A percentile compares a stretch with the other conserved stretches of the same genome.
These are phyloP conservation scores for Pterocles burchelli DNA, from an alignment of 2,113 vertebrate genomes.

Conservation along the genomic window DNA sequence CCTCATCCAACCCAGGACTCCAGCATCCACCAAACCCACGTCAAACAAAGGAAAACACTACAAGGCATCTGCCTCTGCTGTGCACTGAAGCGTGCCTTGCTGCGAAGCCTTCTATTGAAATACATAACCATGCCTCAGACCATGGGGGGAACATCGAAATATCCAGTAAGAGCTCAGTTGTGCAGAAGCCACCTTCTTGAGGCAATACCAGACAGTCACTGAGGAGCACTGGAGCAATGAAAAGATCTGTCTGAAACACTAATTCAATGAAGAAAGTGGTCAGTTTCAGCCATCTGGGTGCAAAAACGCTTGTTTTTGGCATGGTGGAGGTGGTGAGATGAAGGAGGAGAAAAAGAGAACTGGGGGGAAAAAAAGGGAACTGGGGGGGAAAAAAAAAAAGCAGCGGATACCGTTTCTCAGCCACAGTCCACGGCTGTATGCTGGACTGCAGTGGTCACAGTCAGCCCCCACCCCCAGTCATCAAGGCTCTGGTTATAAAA, in stretches of 20 bases:
- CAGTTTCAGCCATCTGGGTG: background rate
- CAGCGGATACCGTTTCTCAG: background rate
- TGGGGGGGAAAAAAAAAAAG: rapidly evolving
- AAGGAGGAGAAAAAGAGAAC: background rate
- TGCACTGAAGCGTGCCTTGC: rapidly evolving
- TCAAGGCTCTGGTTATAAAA: background rate
- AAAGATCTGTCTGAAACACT: background rate
- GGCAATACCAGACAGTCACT: background rate
- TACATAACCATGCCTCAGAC: background rate
- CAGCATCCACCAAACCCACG: background rate
- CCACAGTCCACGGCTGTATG: background rate
- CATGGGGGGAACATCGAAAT: background rate
- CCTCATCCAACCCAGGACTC: background rate
- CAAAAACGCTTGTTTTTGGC: background rate
- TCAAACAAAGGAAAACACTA: background rate
- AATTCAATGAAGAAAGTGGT: background rate
- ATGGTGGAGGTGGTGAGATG: background rate
- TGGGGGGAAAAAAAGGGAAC: rapidly evolving
- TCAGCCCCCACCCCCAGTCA: background rate
- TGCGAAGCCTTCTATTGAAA: background rate
- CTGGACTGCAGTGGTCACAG: background rate
- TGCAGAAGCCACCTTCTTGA: background rate
- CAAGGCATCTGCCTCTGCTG: background rate
- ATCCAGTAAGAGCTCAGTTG: background rate
- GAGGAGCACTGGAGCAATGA: background rate